Conservation (phyloP, 2,888 invertebrate species). For the Cosmopolites sordidus region DNA sequence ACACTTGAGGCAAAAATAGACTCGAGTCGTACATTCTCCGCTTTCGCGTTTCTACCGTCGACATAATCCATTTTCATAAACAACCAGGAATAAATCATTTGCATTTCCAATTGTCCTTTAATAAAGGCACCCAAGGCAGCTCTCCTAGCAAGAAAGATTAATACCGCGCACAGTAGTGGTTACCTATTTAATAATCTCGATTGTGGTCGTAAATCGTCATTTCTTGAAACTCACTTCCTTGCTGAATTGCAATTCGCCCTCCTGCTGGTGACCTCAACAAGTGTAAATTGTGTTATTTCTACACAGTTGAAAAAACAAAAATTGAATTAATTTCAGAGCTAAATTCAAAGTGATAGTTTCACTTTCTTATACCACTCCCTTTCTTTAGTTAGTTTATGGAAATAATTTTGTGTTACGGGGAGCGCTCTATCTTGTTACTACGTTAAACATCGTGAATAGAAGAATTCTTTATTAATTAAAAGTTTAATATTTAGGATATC, state of each 20-base stretch:
- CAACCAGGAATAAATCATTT: constrained; percentile 18
- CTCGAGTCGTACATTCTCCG: constrained; percentile 2
- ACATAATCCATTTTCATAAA: constrained; percentile 3
- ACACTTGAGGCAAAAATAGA: background rate
- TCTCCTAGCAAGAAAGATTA: constrained; percentile 17
- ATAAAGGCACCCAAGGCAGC: constrained; percentile 22
- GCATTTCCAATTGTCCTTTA: constrained; percentile 18
- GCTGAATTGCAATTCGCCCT: constrained; percentile 2
- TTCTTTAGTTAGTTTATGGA: no score
- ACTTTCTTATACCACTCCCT: no score
- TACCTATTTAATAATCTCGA: constrained; percentile 26
- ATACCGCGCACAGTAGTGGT: constrained; percentile 26
- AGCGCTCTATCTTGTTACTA: no score
- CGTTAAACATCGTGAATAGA: no score
- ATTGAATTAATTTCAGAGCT: no score
- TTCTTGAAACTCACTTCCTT: constrained; percentile 22
- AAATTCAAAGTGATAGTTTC: no score
- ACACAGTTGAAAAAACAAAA: no score
- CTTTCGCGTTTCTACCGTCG: background rate
- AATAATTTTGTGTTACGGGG: no score
- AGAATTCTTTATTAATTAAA: no score
- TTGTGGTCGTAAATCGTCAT: constrained; percentile 26
- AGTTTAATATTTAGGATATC: no score
- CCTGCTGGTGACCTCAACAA: background rate
- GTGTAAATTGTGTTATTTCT: background rate